Conservation (phyloP, 2,113 vertebrate genomes). For the Ginglymostoma cirratum region DNA sequence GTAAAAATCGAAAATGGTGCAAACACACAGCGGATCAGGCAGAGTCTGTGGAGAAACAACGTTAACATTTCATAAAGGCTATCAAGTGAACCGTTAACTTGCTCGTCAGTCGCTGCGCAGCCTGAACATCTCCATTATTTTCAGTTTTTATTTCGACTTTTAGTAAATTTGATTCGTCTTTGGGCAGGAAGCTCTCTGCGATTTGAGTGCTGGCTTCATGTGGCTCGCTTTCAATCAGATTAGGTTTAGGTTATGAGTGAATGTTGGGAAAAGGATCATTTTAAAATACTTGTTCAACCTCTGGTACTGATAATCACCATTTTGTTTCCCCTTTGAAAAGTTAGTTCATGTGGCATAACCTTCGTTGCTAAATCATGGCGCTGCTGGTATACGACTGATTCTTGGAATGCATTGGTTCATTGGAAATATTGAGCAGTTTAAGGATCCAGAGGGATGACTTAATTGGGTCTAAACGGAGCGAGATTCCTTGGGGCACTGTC, state of each 20-base stretch:
- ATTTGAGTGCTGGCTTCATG: background rate
- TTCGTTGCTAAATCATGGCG: background rate
- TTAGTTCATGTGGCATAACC: background rate
- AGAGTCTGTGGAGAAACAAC: background rate
- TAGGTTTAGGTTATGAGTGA: background rate
- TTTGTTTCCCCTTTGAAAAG: background rate
- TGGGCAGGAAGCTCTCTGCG: background rate
- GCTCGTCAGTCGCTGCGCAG: background rate
- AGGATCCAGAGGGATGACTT: background rate
- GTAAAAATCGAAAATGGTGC: background rate
- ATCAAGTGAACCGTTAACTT: background rate
- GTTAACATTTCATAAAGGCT: background rate
- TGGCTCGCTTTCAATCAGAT: background rate
- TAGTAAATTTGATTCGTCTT: background rate
- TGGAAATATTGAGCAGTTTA: background rate
- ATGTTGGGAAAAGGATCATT: background rate
- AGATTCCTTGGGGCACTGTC: background rate
- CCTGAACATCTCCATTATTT: background rate
- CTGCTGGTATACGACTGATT: background rate
- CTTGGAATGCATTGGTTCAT: background rate
- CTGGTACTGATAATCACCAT: background rate
- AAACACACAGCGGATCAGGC: background rate
- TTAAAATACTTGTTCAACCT: background rate
- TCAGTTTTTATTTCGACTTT: background rate
- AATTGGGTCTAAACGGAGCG: too few relatives aligned